Conservation (phyloP, 2,797 vertebrate genomes). For the Falco concolor region DNA sequence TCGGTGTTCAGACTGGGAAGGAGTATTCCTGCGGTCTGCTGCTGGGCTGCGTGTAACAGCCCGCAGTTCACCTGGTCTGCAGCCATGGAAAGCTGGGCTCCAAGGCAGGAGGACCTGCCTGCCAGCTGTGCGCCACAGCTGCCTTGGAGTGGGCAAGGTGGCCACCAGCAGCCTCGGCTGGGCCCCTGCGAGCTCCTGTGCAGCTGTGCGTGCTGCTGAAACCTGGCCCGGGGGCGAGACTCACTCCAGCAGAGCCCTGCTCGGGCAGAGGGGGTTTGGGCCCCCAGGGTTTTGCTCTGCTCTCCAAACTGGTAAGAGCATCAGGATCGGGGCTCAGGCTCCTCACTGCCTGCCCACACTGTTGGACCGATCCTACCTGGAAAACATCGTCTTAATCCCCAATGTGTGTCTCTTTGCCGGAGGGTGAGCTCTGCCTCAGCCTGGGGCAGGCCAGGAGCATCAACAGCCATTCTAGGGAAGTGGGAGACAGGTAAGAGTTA, state of each 20-base stretch:
- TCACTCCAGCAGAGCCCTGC: fast-evolving
- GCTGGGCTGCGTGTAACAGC: not conserved
- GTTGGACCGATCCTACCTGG: not conserved
- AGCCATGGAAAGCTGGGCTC: not conserved
- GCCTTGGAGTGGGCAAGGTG: not conserved
- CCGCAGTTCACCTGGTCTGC: not conserved
- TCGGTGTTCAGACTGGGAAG: not conserved
- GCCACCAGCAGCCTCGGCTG: not conserved
- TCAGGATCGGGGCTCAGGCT: not conserved
- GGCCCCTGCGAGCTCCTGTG: fast-evolving
- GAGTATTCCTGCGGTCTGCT: not conserved
- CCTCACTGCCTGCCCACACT: not conserved
- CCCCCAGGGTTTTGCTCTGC: not conserved
- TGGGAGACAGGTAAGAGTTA: not conserved
- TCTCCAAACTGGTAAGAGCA: not conserved
- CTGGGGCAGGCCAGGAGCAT: not conserved
- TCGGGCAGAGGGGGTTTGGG: not conserved
- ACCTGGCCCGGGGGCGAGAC: not conserved
- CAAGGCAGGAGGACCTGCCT: not conserved
- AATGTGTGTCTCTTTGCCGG: not conserved
- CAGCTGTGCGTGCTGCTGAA: not conserved
- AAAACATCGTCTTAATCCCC: fast-evolving
- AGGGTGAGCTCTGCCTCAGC: not conserved
- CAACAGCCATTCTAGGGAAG: not conserved
- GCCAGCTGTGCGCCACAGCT: not conserved